Evolutionary conservation across 2,797 vertebrate species (phyloP).

Genomic region (Hydrolagus colliei): DNA sequence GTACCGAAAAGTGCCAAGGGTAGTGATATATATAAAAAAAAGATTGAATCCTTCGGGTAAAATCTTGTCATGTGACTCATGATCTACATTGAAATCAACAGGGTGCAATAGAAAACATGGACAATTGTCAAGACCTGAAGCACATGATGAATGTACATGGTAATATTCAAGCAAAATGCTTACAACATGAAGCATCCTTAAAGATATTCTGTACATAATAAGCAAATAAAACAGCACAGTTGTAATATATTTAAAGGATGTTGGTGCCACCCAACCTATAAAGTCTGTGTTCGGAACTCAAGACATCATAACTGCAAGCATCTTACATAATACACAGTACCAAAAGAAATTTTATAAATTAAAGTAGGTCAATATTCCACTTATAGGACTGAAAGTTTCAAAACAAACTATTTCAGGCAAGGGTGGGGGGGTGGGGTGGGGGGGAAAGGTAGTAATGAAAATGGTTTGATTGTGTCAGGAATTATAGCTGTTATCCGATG

Average conservation of each 20-base stretch:
- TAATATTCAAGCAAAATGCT: not conserved
- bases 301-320: slow-evolving; percentile 17
- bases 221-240: slow-evolving; percentile 28
- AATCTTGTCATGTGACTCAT: slow-evolving; percentile 22
- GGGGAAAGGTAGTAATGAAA: not conserved
- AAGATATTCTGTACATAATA: slow-evolving; percentile 15
- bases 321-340: not conserved
- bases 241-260: not conserved
- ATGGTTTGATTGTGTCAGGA: not conserved
- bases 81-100: slow-evolving; percentile 10
- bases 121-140: not conserved
- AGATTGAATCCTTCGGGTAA: slow-evolving; percentile 3
- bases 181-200: not conserved
- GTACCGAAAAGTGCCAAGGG: slow-evolving; percentile 2
- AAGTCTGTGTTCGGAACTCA: slow-evolving; percentile 2
- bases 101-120: slow-evolving; percentile 5
- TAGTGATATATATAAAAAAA: not conserved
- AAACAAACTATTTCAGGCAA: not conserved
- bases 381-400: not conserved
- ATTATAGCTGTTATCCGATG: not conserved
- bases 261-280: not conserved
- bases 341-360: slow-evolving; percentile 21
- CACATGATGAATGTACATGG: not conserved
- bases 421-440: too few species aligned
- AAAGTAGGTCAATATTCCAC: not conserved